These are phyloP conservation scores for Tethya wilhelma DNA, from an alignment of 37 sponge, comb jelly and placozoan genomes.

Conservation along the genomic window DNA sequence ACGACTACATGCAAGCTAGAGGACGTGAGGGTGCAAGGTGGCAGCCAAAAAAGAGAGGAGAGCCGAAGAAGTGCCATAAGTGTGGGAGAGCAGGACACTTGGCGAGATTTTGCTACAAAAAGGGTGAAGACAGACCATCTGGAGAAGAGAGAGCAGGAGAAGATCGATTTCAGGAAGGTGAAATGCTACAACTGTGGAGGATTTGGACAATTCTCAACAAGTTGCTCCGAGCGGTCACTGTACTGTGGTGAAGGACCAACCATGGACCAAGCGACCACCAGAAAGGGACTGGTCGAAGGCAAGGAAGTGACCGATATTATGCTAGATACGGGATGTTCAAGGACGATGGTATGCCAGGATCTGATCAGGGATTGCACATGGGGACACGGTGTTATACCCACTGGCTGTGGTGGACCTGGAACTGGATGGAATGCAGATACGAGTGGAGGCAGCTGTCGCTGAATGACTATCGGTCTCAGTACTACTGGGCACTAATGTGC, in stretches of 20 bases:
- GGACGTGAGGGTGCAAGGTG: too few relatives aligned
- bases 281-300: background rate
- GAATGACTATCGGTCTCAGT: background rate
- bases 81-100: too few relatives aligned
- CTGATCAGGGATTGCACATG: background rate
- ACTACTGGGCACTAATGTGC: background rate
- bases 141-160: too few relatives aligned
- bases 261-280: background rate
- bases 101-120: too few relatives aligned
- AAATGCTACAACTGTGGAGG: too few relatives aligned
- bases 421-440: background rate
- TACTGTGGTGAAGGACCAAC: too few relatives aligned
- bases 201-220: too few relatives aligned
- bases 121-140: too few relatives aligned
- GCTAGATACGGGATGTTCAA: background rate
- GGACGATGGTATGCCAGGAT: background rate
- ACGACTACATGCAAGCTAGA: conserved; percentile 35
- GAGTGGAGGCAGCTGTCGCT: background rate
- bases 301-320: background rate
- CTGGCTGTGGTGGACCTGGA: background rate
- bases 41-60: too few relatives aligned
- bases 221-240: too few relatives aligned
- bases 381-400: background rate
- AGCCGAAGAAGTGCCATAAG: too few relatives aligned
- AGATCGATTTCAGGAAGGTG: too few relatives aligned